Conservation (phyloP, 2,888 invertebrate species). For the Caenorhabditis macrosperma region DNA sequence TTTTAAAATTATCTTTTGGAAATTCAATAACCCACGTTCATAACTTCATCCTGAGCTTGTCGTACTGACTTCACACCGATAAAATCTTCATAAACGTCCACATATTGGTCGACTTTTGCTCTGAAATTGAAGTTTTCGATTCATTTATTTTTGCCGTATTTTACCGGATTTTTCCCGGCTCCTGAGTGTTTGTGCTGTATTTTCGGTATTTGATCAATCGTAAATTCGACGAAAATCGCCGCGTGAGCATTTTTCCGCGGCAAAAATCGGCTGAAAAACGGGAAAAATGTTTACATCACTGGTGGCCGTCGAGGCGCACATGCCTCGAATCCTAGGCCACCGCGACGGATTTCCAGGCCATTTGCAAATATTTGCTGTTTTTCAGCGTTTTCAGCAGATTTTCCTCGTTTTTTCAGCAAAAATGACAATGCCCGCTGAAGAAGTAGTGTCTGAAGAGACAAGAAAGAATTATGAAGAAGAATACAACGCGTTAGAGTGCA, state of each 20-base stretch:
- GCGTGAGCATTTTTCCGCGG: slow-evolving; percentile 27
- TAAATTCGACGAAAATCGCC: slow-evolving; percentile 28
- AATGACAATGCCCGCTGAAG: neutral
- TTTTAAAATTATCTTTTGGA: neutral
- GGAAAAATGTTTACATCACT: neutral
- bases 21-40: slow-evolving; percentile 79
- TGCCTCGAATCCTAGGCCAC: slow-evolving; percentile 2
- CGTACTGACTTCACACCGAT: slow-evolving; percentile 88
- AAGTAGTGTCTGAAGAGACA: slow-evolving; percentile 9
- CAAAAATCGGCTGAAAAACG: neutral
- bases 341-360: slow-evolving; percentile 7
- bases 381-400: neutral
- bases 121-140: slow-evolving; percentile 23
- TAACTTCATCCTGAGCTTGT: slow-evolving; percentile 86
- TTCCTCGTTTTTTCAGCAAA: neutral
- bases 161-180: slow-evolving; percentile 41
- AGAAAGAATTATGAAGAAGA: neutral
- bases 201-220: slow-evolving; percentile 18
- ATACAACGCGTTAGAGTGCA: slow-evolving; percentile 28
- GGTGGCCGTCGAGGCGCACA: slow-evolving; percentile 15
- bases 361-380: neutral
- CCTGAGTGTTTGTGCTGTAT: slow-evolving; percentile 29
- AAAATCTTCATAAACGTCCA: slow-evolving; percentile 75
- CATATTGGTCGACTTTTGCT: slow-evolving; percentile 44
- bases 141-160: neutral